A percentile compares a stretch with the other conserved stretches of the same genome.
Evolutionary conservation across 2,113 vertebrate genomes (phyloP).

Genomic region (Hippocampus abdominalis): DNA sequence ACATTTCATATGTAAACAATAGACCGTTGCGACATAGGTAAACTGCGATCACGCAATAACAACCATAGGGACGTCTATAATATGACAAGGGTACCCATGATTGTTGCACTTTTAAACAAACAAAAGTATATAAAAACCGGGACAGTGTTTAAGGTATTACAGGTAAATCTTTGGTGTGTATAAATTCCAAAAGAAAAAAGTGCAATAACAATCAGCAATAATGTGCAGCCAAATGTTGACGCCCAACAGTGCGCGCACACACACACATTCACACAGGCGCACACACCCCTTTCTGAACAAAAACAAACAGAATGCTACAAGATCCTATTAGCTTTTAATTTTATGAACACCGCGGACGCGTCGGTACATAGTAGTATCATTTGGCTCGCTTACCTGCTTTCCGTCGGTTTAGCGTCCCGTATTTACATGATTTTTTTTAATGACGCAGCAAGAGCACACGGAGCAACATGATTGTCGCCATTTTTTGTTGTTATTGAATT

Average conservation of each 20-base stretch:
- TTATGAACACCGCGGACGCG: background rate
- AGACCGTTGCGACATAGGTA: background rate
- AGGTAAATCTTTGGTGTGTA: background rate
- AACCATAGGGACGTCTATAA: background rate
- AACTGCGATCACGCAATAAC: background rate
- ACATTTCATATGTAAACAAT: background rate
- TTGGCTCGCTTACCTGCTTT: slow-evolving; percentile 48
- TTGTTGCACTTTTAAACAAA: slow-evolving; percentile 38
- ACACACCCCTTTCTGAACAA: slow-evolving; percentile 71
- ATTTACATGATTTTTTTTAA: slow-evolving; percentile 82
- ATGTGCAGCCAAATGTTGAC: slow-evolving; percentile 70
- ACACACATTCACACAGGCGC: slow-evolving; percentile 68
- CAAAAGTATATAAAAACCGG: slow-evolving; percentile 35
- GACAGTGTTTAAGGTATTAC: background rate
- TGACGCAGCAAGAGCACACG: slow-evolving; percentile 86
- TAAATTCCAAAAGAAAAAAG: slow-evolving; percentile 8
- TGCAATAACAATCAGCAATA: slow-evolving; percentile 33
- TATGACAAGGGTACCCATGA: slow-evolving; percentile 4
- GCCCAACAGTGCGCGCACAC: slow-evolving; percentile 73
- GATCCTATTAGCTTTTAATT: slow-evolving; percentile 30
- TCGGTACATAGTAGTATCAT: slow-evolving; percentile 2
- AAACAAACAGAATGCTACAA: slow-evolving; percentile 67
- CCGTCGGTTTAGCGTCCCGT: slow-evolving; percentile 49
- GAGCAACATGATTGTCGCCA: slow-evolving; percentile 89
- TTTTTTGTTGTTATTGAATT: slow-evolving; percentile 93